Base-by-base conservation (phyloP, 2,888 invertebrate genomes). In the Morinoia aosen region DNA sequence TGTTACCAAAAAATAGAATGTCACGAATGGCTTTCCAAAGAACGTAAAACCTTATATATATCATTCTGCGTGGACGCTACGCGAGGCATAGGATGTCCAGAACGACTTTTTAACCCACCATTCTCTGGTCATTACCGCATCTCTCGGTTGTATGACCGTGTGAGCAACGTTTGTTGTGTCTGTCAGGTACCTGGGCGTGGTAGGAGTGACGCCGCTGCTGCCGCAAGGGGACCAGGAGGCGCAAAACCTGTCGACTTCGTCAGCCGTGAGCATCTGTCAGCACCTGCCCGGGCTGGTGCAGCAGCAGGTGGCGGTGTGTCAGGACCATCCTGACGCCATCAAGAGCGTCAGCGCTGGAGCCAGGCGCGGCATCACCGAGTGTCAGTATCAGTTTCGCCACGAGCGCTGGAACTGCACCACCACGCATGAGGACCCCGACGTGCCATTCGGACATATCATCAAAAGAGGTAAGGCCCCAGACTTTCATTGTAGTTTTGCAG, bases 371-470 rank as follows among this genome's bases (percentile, higher is more conserved):
- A 97, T 98, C 96, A 97, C 97, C 64, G 98, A 98, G 97, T 98
- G 98, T 96, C 98, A 98, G 97, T 97, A 97, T 95, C 98, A 98
- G 97, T 98, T 98, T 97, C 97, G 97, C 95, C 97, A 97, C 97
- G 98, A 98, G 97, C 97, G 98, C 25, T 98, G 98, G 98, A 98
- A 98, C 97, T 98, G 98, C 96, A 97, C 97, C 95, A 97, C 97
- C 11, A 61, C 95, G 4, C 95, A 95, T n/a, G 95, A 76, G 48
- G 96, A 96, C 76, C 95, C 96, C 40, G 96, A 96, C 95, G 93
- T 95, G 58, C 96, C 96, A 64, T 96, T 96, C 76, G 96, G 96
- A 11, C 94, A 95, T 93, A 96, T 96, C 58, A 95, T 96, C 76
- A 96, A 96, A 95, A 95, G 96, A 95, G 96, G 96, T 96, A 61